phyloP scores from a whole-genome alignment of 2,888 invertebrate genomes.

The Chorisops tibialis region DNA sequence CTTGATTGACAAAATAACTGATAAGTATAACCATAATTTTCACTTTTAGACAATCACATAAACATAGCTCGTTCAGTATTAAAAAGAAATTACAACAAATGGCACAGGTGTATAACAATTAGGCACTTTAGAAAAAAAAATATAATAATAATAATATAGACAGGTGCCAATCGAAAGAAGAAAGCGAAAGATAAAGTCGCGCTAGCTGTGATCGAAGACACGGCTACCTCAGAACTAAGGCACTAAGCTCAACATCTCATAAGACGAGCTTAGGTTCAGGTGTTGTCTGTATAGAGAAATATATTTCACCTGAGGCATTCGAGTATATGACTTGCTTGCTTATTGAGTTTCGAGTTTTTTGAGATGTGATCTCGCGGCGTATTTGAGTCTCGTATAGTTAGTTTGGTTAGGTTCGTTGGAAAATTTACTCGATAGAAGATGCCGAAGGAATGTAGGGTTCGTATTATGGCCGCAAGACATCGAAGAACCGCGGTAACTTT shows the following conservation, averaged over 20 bases:
- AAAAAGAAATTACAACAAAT: slow-evolving; percentile 1
- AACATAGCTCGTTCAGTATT: background rate
- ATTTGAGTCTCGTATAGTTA: no score
- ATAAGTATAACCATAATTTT: no score
- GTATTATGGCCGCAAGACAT: no score
- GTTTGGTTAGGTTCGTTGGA: no score
- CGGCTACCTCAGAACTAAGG: slow-evolving; percentile 19
- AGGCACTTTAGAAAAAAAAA: slow-evolving; percentile 8
- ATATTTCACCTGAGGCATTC: background rate
- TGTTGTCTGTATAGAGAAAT: slow-evolving; percentile 13
- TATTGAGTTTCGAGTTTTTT: no score
- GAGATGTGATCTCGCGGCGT: no score
- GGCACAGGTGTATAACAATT: slow-evolving; percentile 17
- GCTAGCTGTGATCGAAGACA: slow-evolving; percentile 10
- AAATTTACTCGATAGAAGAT: no score
- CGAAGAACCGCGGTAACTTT: slow-evolving; percentile 7
- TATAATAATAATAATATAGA: background rate
- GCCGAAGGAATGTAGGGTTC: no score
- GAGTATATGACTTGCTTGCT: slow-evolving; percentile 12
- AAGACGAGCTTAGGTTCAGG: slow-evolving; percentile 11
- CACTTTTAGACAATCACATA: no score
- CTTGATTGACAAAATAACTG: no score
- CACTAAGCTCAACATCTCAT: slow-evolving; percentile 11
- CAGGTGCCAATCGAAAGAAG: background rate
- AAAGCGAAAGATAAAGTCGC: slow-evolving; percentile 1